These are phyloP conservation scores for Sclerurus mexicanus DNA, from an alignment of 2,113 vertebrate genomes.

Conservation along the genomic window DNA sequence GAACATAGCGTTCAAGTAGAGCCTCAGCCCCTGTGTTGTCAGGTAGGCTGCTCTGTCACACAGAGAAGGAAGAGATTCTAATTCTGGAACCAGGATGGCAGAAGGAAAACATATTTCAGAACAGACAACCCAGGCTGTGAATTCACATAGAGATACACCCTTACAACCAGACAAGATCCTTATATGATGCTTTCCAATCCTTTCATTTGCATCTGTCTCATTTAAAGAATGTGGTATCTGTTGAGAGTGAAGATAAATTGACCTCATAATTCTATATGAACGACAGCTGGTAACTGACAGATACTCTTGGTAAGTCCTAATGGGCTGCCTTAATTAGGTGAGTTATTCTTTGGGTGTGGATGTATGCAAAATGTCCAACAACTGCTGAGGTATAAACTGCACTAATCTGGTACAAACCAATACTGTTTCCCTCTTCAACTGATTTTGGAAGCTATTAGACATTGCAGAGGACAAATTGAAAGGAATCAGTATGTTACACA, in stretches of 20 bases:
- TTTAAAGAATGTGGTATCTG: neutral
- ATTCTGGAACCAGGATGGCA: neutral
- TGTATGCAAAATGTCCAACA: neutral
- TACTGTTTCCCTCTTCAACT: neutral
- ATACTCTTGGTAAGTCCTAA: neutral
- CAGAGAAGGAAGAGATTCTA: neutral
- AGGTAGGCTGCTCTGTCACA: neutral
- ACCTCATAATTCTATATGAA: neutral
- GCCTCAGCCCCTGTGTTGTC: neutral
- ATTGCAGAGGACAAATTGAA: neutral
- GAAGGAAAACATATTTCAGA: neutral
- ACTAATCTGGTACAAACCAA: neutral
- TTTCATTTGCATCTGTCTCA: neutral
- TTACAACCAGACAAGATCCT: neutral
- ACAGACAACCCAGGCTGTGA: neutral
- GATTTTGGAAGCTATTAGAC: neutral
- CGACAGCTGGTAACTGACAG: constrained; percentile 29
- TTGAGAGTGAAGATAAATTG: neutral
- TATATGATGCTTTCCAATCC: neutral
- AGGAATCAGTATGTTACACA: neutral
- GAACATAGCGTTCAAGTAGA: neutral
- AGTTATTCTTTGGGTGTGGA: neutral
- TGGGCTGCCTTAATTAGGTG: neutral
- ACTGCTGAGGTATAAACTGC: neutral
- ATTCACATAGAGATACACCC: neutral